A percentile compares a stretch with the other conserved stretches of the same genome.
Conservation (phyloP, 1,140 invertebrate genomes). For the Acarapis woodi region DNA sequence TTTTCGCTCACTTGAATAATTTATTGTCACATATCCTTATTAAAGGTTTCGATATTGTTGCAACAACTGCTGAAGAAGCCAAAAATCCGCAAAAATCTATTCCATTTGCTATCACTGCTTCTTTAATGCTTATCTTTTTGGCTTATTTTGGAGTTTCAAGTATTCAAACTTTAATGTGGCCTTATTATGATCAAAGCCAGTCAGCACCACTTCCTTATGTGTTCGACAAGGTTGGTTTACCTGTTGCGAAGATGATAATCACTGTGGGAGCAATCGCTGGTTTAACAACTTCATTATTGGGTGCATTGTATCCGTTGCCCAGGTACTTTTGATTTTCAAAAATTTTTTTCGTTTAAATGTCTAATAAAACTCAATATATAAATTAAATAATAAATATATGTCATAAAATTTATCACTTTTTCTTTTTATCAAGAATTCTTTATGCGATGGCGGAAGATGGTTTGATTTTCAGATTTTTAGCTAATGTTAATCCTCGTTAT, state of each 20-base stretch:
- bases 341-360: too few relatives aligned
- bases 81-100: constrained; percentile 61
- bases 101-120: constrained; percentile 52
- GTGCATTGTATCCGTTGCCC: constrained; percentile 88
- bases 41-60: constrained; percentile 64
- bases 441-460: constrained; percentile 84
- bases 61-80: constrained; percentile 55
- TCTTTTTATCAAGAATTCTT: too few relatives aligned
- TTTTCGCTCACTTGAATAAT: too few relatives aligned
- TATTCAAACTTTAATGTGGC: constrained; percentile 65
- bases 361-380: too few relatives aligned
- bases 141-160: constrained; percentile 58
- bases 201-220: constrained; percentile 38
- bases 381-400: too few relatives aligned
- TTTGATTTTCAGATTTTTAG: constrained; percentile 40
- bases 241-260: constrained; percentile 38
- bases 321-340: too few relatives aligned
- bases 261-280: constrained; percentile 41
- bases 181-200: constrained; percentile 28
- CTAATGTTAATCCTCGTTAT: constrained; percentile 22
- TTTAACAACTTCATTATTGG: constrained; percentile 49
- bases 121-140: constrained; percentile 39
- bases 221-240: constrained; percentile 35
- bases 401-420: too few relatives aligned
- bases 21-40: too few relatives aligned